Base-by-base conservation (phyloP, 2,888 invertebrate species). In the Neoitamus cyanurus region DNA sequence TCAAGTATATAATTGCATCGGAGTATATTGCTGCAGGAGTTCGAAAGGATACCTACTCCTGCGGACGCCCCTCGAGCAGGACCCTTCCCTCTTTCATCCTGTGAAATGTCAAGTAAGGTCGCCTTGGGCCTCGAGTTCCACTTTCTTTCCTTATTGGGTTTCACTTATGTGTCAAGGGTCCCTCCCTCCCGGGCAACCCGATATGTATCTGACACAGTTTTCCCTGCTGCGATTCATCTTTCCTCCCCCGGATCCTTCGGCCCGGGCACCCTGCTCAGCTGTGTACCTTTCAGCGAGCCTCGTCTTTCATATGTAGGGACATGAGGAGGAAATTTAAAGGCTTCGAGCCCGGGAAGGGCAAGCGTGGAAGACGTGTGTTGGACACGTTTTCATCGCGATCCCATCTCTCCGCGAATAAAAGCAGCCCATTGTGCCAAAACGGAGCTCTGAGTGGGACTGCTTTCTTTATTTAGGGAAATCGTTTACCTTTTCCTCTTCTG, bases 101-200 rank as follows among this genome's bases (percentile, higher is more conserved):
- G 46, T 30, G 31, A 48, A 48, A 48, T 48, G 48, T 34, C 46
- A 78, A 78, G 30, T 78, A 48, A 78, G n/a, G 78, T 48, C 48
- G 28, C 48, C 58, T 48, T 58, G 48, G 48, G 46, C 48, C 28
- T 30, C 75, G 58, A n/a, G 78, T 78, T 34, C 48, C 58, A 78
- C 78, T 78, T 78, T 48, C 78, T 58, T 78, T 42, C 78, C 58
- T 78, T 78, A 78, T 78, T 78, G 78, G 78, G 78, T 78, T 78
- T 78, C 78, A 78, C 78, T 78, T 78, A 78, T 78, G 58, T 78
- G 78, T 78, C 78, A 78, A 78, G 78, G 78, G 78, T 78, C 42
- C 78, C 78, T 78, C 78, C 78, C 42, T 31, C 58, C 78, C 78
- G 34, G 30, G 78, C 25, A 78, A 34, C 48, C 30, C 58, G 78